Evolutionary conservation across 2,888 invertebrate genomes (phyloP).

Genomic region (Lepidochitona cinerea): DNA sequence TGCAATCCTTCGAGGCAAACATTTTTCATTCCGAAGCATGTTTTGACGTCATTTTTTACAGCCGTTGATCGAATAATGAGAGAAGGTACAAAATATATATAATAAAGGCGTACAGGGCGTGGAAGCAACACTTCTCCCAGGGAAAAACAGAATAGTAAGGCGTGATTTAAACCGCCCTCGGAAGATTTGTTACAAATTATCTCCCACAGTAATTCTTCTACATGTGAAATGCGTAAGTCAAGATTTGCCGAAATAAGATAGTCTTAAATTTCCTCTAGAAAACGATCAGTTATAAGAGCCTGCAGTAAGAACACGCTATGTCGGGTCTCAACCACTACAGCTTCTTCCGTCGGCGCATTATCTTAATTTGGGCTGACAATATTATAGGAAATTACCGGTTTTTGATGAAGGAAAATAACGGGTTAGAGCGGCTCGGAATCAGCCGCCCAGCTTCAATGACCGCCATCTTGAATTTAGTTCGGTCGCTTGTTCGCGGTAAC

Average conservation of each 20-base stretch:
- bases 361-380: not conserved
- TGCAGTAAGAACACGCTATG: not conserved
- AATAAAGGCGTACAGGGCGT: not conserved
- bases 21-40: too few relatives aligned
- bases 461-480: not conserved
- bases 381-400: slow-evolving; percentile 3
- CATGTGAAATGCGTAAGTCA: too few relatives aligned
- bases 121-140: not conserved
- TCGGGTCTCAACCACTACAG: not conserved
- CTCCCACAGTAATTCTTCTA: too few relatives aligned
- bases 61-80: too few relatives aligned
- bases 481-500: not conserved
- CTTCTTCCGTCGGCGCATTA: not conserved
- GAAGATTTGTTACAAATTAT: not conserved
- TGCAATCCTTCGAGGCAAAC: too few relatives aligned
- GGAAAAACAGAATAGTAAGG: not conserved
- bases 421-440: not conserved
- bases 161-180: not conserved
- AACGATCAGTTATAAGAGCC: not conserved
- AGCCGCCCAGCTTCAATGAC: not conserved
- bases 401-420: not conserved
- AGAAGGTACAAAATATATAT: not conserved
- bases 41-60: too few relatives aligned
- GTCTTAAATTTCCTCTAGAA: not conserved
- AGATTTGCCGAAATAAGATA: too few relatives aligned